Percentiles rank a stretch among this genome's conserved stretches.
phyloP scores from a whole-genome alignment of 2,113 vertebrate genomes.

The Pterocles gutturalis region DNA sequence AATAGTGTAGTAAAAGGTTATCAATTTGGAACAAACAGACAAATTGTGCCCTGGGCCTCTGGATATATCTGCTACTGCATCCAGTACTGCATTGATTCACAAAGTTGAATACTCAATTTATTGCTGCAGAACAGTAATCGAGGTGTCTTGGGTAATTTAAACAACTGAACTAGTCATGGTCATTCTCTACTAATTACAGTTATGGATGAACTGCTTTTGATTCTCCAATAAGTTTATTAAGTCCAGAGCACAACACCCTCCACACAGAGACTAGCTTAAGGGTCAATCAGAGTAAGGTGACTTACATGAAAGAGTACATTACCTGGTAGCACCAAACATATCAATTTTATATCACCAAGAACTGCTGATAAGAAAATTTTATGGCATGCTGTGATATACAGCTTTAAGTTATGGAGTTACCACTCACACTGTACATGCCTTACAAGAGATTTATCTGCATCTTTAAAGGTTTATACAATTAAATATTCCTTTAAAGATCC shows the following conservation, averaged over 20 bases:
- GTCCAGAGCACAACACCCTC: neutral
- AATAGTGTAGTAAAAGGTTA: conserved; percentile 27
- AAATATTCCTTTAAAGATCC: neutral
- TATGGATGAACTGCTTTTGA: neutral
- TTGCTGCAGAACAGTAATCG: neutral
- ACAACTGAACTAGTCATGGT: conserved; percentile 10
- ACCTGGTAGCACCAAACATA: neutral
- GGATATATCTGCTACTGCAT: neutral
- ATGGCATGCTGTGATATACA: neutral
- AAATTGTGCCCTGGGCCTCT: neutral
- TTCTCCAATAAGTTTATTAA: neutral
- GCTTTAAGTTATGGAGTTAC: conserved; percentile 1
- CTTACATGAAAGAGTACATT: neutral
- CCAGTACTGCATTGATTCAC: neutral
- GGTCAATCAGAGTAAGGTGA: neutral
- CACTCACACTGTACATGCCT: neutral
- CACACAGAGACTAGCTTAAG: neutral
- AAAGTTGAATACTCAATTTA: conserved; percentile 1
- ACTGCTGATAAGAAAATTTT: neutral
- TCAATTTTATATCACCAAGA: neutral
- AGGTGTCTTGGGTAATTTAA: neutral
- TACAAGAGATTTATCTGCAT: neutral
- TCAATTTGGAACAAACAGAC: conserved; percentile 10
- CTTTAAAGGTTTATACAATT: neutral
- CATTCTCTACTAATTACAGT: neutral